These are phyloP conservation scores for Xanthostigma xanthostigma DNA, from an alignment of 2,888 invertebrate genomes.

Conservation along the genomic window DNA sequence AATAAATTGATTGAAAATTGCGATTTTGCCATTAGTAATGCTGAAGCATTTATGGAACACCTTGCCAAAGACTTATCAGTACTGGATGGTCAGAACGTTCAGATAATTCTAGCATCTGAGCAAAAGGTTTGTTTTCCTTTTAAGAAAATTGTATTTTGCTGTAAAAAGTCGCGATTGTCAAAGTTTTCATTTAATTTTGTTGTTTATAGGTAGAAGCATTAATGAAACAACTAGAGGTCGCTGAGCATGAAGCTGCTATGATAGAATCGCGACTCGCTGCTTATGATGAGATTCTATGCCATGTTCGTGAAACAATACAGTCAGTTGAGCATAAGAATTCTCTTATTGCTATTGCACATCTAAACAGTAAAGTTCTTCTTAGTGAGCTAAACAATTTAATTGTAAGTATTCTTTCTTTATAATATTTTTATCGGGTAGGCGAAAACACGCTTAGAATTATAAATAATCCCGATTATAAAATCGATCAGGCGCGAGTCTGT, in stretches of 20 bases:
- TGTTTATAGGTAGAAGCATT: slow-evolving; percentile 50
- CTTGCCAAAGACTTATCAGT: slow-evolving; percentile 70
- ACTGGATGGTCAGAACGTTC: slow-evolving; percentile 81
- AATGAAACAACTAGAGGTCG: slow-evolving; percentile 66
- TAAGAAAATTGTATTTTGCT: too few relatives aligned
- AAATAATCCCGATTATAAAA: too few relatives aligned
- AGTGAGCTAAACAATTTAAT: slow-evolving; percentile 65
- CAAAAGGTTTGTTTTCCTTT: slow-evolving; percentile 16
- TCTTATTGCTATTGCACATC: slow-evolving; percentile 71
- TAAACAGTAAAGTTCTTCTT: slow-evolving; percentile 66
- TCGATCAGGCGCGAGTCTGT: too few relatives aligned
- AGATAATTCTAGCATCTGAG: slow-evolving; percentile 83
- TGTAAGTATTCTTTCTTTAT: slow-evolving; percentile 33
- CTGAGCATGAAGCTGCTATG: slow-evolving; percentile 56
- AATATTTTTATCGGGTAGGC: not conserved
- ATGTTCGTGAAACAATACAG: slow-evolving; percentile 77
- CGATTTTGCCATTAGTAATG: slow-evolving; percentile 80
- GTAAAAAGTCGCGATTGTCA: not conserved
- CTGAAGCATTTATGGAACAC: slow-evolving; percentile 63
- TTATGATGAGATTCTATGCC: slow-evolving; percentile 70
- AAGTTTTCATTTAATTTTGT: slow-evolving; percentile 6
- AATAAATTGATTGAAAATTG: slow-evolving; percentile 70
- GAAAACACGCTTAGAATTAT: too few relatives aligned
- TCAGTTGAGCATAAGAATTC: slow-evolving; percentile 84
- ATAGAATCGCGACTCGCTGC: slow-evolving; percentile 58